Evolutionary conservation across 1,140 invertebrate species (phyloP).

Genomic region (Diorhabda sublineata): DNA sequence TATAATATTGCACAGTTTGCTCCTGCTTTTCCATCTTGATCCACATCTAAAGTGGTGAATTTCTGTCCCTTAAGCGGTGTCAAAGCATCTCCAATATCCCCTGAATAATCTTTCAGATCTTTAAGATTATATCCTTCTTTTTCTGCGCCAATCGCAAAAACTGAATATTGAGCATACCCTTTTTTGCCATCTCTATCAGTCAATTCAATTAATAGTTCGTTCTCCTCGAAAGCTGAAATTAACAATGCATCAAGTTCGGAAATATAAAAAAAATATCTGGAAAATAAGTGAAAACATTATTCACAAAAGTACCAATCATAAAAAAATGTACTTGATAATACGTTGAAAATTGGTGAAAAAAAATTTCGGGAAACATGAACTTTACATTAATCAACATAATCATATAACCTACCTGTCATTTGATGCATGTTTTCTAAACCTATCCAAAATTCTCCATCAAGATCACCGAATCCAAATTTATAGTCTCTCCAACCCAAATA

Average conservation of each 20-base stretch:
- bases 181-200: conserved; percentile 1
- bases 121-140: conserved; percentile 14
- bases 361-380: too few relatives aligned
- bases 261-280: too few relatives aligned
- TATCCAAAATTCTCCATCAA: conserved; percentile 52
- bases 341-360: too few relatives aligned
- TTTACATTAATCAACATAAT: too few relatives aligned
- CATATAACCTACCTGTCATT: conserved; percentile 37
- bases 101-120: conserved; percentile 10
- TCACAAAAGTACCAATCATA: too few relatives aligned
- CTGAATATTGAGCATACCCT: conserved; percentile 7
- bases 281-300: too few relatives aligned
- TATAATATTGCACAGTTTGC: too few relatives aligned
- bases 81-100: conserved; percentile 12
- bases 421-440: conserved; percentile 48
- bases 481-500: conserved; percentile 61
- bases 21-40: too few relatives aligned
- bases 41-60: conserved; percentile 9
- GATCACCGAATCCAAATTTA: conserved; percentile 52
- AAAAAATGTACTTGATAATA: too few relatives aligned
- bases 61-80: conserved; percentile 7
- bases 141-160: conserved; percentile 10
- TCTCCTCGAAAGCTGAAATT: not conserved
- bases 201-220: conserved; percentile 13
- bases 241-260: not conserved